Base-by-base conservation (phyloP, 2,888 invertebrate species). In the Mimumesa dahlbomi region DNA sequence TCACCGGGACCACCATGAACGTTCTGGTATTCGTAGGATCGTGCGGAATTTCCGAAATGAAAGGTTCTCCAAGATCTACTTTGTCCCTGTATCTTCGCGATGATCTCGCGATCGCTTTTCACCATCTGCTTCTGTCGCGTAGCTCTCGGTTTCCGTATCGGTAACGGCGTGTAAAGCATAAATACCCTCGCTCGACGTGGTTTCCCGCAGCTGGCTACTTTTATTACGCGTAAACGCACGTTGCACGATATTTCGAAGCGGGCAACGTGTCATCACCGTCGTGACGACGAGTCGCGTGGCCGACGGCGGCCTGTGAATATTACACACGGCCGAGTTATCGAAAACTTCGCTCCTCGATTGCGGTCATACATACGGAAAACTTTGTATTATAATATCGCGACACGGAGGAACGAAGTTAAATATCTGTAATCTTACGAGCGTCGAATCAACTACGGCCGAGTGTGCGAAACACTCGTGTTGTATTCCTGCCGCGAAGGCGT, bases 191-290 rank as follows among this genome's bases (percentile, higher is more conserved):
- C n/a, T n/a, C n/a, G 1, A n/a, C 16, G 34, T 13, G 14, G 14
- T 16, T 40, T 36, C 18, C 7, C 18, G 18, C 45, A 50, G 31
- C 14, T 19, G 31, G 19, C 2, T 45, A 25, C 40, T 50, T 61
- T 50, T 52, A 42, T 45, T 14, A 16, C 56, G 14, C 38, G 7
- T 56, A 50, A 67, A 63, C 64, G 50, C 43, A 43, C 25, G 67
- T 56, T 46, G 45, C 49, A 25, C 53, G 61, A 56, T 50, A 19
- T 56, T 50, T 46, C 40, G 40, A 49, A 46, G 36, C 54, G 22
- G 16, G 53, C 9, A 59, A 69, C 54, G 38, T 68, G 53, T 69
- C 56, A 67, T 67, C 67, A 56, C n/a, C 18, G 34, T 7, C 31
- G 34, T 38, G 25, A 48, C 57, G 54, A 49, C 18, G 18, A 14